These are phyloP conservation scores for Chrysochloris asiatica DNA, from an alignment of 2,113 vertebrate species.

Conservation along the genomic window DNA sequence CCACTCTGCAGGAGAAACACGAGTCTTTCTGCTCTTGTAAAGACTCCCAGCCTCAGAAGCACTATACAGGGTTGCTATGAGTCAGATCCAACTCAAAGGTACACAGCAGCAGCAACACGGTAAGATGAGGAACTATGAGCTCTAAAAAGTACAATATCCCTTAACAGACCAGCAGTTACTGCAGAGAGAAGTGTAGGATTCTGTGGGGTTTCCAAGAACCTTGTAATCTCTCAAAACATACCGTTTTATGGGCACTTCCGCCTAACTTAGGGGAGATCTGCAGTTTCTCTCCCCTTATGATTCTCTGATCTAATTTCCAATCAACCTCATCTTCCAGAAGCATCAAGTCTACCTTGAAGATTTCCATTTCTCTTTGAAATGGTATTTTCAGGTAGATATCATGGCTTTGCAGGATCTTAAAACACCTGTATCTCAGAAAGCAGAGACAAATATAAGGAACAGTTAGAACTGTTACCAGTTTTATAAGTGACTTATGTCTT, in stretches of 20 bases:
- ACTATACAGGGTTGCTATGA: too few species aligned
- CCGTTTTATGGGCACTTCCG: rapidly evolving
- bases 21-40: too few species aligned
- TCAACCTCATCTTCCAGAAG: not conserved
- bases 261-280: not conserved
- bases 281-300: not conserved
- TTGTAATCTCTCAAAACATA: too few species aligned
- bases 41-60: too few species aligned
- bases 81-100: too few species aligned
- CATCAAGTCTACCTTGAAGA: not conserved
- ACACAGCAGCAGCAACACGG: too few species aligned
- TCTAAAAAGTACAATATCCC: too few species aligned
- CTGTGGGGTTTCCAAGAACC: not conserved
- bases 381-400: too few species aligned
- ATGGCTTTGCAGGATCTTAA: not conserved
- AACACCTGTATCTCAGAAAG: not conserved
- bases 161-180: not conserved
- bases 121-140: too few species aligned
- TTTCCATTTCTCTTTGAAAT: not conserved
- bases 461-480: not conserved
- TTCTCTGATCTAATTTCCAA: not conserved
- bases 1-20: too few species aligned
- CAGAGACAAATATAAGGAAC: not conserved
- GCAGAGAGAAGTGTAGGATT: not conserved
- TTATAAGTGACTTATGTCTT: not conserved